Percentiles rank a stretch among this genome's conserved stretches.
Evolutionary conservation across 2,113 vertebrate species (phyloP).

Genomic region (Diadophis punctatus): DNA sequence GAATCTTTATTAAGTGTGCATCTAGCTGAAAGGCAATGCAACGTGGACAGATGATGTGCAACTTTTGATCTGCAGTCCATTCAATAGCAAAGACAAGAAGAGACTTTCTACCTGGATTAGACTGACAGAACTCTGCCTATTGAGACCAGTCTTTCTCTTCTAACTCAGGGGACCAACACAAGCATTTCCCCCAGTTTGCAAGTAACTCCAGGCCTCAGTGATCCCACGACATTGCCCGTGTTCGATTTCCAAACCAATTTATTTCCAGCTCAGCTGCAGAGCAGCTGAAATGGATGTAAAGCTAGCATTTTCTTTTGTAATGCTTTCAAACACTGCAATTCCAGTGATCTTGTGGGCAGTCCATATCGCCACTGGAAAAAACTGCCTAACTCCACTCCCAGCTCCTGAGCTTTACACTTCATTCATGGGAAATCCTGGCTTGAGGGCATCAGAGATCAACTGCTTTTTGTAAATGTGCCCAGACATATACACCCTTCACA

Average conservation of each 20-base stretch:
- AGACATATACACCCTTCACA: neutral
- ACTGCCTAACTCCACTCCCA: neutral
- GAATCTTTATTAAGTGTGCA: neutral
- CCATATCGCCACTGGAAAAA: neutral
- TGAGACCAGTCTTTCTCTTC: neutral
- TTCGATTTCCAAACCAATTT: neutral
- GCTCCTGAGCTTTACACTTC: neutral
- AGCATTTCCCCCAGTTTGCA: neutral
- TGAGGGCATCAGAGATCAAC: neutral
- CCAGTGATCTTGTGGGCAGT: neutral
- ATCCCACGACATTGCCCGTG: neutral
- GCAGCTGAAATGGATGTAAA: neutral
- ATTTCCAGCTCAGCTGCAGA: neutral
- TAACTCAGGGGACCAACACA: neutral
- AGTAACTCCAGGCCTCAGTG: neutral
- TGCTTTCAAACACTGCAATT: neutral
- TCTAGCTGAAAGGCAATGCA: neutral
- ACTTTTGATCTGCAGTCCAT: neutral
- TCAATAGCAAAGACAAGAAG: neutral
- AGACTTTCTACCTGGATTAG: neutral
- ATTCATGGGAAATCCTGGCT: neutral
- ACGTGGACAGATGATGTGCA: neutral
- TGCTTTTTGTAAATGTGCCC: neutral
- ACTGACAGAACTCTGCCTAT: neutral
- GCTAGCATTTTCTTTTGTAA: neutral